Percentiles rank a stretch among this genome's conserved stretches.
phyloP scores from a whole-genome alignment of 2,113 vertebrate species.

The Ibidorhyncha struthersii region DNA sequence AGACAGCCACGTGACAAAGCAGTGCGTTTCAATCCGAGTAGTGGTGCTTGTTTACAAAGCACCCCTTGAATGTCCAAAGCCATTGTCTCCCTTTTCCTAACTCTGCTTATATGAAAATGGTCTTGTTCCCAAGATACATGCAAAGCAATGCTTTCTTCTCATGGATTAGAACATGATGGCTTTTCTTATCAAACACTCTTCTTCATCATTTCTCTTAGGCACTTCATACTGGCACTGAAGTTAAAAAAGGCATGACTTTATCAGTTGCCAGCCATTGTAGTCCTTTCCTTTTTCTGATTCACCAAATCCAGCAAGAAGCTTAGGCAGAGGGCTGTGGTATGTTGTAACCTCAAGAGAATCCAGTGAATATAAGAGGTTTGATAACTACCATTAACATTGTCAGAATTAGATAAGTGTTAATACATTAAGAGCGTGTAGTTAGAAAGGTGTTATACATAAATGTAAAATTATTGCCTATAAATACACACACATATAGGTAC shows the following conservation, averaged over 20 bases:
- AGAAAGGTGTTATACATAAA: background rate
- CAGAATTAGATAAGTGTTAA: background rate
- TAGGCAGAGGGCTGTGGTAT: background rate
- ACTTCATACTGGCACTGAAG: background rate
- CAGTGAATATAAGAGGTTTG: background rate
- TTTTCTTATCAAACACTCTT: background rate
- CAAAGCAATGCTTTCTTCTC: background rate
- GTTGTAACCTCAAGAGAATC: background rate
- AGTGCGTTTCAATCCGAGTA: background rate
- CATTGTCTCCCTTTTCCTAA: background rate
- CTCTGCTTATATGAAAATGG: background rate
- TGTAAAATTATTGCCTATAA: background rate
- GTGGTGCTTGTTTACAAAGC: background rate
- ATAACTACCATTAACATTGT: background rate
- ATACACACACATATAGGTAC: background rate
- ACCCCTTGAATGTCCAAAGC: background rate
- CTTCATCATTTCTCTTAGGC: background rate
- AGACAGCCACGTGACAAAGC: background rate
- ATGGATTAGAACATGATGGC: background rate
- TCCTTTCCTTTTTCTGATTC: background rate
- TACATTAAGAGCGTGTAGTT: background rate
- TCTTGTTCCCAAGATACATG: background rate
- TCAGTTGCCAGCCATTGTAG: background rate
- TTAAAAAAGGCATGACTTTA: background rate
- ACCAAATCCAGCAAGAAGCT: background rate